Conservation (phyloP, 2,113 vertebrate species). For the Mugil cephalus region DNA sequence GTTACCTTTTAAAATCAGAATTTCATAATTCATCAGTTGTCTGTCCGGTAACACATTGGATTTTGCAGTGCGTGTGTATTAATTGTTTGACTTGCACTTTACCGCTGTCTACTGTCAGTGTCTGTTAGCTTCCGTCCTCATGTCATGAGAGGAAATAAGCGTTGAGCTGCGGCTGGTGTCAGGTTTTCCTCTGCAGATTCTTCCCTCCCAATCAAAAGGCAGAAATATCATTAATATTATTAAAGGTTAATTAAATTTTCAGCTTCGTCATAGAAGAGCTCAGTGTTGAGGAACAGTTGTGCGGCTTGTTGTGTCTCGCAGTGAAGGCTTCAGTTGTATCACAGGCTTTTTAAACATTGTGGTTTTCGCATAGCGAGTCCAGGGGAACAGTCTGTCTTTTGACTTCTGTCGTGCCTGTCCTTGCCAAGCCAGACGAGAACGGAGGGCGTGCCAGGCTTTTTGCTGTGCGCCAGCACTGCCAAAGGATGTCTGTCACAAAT, state of each 20-base stretch:
- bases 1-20: neutral
- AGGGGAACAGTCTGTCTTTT: conserved; percentile 61
- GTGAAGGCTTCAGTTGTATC: conserved; percentile 18
- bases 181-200: neutral
- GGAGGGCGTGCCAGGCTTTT: conserved; percentile 38
- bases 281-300: neutral
- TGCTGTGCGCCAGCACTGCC: conserved; percentile 17
- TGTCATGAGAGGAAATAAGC: conserved; percentile 6
- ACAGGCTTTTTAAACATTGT: conserved; percentile 18
- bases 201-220: conserved; percentile 3
- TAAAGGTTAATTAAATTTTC: neutral
- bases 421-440: conserved; percentile 44
- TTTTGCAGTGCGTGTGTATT: neutral
- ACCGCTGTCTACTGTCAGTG: neutral
- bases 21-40: neutral
- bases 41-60: neutral
- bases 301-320: neutral
- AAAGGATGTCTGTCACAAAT: conserved; percentile 49
- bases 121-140: conserved; percentile 6
- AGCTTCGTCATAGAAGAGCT: too few relatives aligned
- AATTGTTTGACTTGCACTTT: conserved; percentile 1
- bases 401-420: conserved; percentile 37
- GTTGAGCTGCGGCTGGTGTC: conserved; percentile 5
- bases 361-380: conserved; percentile 27
- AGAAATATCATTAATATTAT: neutral